Evolutionary conservation across 1,140 invertebrate genomes (phyloP).

Genomic region (Chrysomallon squamiferum): DNA sequence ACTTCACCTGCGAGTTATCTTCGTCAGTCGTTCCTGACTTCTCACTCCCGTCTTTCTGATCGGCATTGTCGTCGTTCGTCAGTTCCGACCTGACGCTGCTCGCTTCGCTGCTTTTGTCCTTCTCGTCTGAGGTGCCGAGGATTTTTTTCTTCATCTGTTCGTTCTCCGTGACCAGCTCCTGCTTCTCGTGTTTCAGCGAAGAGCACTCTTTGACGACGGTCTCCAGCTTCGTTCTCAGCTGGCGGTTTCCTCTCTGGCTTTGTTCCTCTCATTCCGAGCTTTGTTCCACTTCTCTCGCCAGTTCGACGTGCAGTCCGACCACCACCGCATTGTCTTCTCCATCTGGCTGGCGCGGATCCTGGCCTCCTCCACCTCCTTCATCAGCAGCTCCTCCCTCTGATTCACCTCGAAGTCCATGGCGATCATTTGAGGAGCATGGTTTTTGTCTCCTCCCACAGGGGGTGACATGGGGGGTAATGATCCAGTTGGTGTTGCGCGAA

Average conservation of each 20-base stretch:
- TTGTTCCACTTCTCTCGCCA: conserved; percentile 98
- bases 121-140: background rate
- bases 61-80: conserved; percentile 4
- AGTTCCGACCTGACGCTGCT: background rate
- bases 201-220: conserved; percentile 78
- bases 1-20: background rate
- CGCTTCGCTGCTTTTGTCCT: conserved; percentile 20
- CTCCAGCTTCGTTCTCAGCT: conserved; percentile 81
- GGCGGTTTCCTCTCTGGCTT: conserved; percentile 86
- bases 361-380: conserved; percentile 86
- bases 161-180: conserved; percentile 80
- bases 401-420: conserved; percentile 28
- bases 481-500: conserved; percentile 30
- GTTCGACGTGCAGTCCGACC: conserved; percentile 90
- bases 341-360: conserved; percentile 90
- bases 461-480: conserved; percentile 26
- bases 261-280: conserved; percentile 66
- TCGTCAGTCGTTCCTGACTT: conserved; percentile 9
- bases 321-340: conserved; percentile 99
- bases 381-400: conserved; percentile 26
- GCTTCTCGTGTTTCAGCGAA: conserved; percentile 78
- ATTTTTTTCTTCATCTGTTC: conserved; percentile 49
- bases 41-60: conserved; percentile 18
- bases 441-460: conserved; percentile 20
- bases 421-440: conserved; percentile 19